phyloP scores from a whole-genome alignment of 2,113 vertebrate genomes.

The Paramormyrops kingsleyae region DNA sequence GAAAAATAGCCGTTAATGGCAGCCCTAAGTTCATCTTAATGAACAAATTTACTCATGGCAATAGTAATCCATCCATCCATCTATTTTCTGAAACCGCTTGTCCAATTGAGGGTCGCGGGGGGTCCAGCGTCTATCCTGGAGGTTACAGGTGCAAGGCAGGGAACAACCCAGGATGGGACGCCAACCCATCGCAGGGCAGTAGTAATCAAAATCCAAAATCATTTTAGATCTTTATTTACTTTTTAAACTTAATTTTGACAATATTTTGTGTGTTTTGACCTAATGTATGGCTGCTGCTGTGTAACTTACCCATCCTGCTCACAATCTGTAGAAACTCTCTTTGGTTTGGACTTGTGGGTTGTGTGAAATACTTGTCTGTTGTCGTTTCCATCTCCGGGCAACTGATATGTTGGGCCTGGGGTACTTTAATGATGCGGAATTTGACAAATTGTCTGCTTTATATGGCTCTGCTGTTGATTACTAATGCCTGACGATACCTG shows the following conservation, averaged over 20 bases:
- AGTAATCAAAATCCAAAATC: not conserved
- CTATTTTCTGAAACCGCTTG: too few relatives aligned
- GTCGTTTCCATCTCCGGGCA: not conserved
- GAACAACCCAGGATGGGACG: too few relatives aligned
- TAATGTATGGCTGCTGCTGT: not conserved
- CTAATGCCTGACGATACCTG: constrained; percentile 59
- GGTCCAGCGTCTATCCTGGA: too few relatives aligned
- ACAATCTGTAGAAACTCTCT: not conserved
- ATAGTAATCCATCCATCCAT: not conserved
- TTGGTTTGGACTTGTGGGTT: not conserved
- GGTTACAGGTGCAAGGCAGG: too few relatives aligned
- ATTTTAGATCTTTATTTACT: not conserved
- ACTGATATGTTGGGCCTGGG: not conserved
- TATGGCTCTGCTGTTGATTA: constrained; percentile 63
- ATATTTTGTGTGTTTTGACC: not conserved
- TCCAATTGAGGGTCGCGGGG: too few relatives aligned
- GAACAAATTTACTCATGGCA: not conserved
- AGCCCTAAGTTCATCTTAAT: not conserved
- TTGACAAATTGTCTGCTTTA: not conserved
- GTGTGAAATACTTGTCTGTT: not conserved
- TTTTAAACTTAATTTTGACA: not conserved
- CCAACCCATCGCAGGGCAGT: not conserved
- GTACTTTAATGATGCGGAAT: not conserved
- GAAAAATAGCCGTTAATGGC: too few relatives aligned
- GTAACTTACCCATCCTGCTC: not conserved